Evolutionary conservation across 2,888 invertebrate species (phyloP).

Genomic region (Hymenopus coronatus): DNA sequence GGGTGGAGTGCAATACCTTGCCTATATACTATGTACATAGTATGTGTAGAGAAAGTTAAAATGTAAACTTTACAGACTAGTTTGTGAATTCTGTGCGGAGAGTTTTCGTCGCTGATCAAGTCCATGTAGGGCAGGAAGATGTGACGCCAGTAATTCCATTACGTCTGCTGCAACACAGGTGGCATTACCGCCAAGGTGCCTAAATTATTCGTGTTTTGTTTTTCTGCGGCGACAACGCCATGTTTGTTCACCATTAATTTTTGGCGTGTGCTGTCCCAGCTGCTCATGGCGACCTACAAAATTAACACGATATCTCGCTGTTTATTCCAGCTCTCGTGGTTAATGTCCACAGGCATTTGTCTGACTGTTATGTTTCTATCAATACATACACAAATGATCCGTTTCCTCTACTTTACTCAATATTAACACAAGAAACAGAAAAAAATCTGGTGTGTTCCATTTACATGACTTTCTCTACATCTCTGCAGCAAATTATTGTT

Average conservation of each 20-base stretch:
- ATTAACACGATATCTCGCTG: neutral
- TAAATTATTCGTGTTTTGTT: neutral
- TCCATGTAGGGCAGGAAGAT: neutral
- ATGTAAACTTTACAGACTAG: no score
- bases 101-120: neutral
- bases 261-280: neutral
- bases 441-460: no score
- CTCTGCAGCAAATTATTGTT: no score
- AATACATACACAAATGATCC: no score
- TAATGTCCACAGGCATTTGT: neutral
- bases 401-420: no score
- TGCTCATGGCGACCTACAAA: neutral
- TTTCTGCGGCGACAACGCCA: neutral
- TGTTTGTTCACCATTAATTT: neutral
- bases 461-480: no score
- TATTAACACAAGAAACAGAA: no score
- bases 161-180: neutral
- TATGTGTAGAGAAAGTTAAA: no score
- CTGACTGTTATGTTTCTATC: no score
- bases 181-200: neutral
- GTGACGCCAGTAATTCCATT: neutral
- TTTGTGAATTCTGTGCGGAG: neutral
- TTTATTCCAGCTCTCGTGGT: neutral
- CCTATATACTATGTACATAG: no score
- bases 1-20: no score